These are phyloP conservation scores for Paragorgia papillata DNA, from an alignment of 92 coral and sea anemone species.

Conservation along the genomic window DNA sequence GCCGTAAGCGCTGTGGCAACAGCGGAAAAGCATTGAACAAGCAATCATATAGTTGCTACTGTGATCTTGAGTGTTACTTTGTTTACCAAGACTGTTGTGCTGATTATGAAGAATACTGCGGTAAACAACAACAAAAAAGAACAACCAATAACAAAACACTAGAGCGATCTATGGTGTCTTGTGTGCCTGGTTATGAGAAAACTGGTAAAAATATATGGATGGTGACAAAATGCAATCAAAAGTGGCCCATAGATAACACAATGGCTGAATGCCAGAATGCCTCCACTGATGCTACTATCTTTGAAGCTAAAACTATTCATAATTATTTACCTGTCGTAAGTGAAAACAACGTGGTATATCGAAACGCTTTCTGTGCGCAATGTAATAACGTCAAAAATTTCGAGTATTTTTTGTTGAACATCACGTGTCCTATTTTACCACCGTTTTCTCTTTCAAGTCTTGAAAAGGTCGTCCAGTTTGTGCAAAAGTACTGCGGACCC, in stretches of 20 bases:
- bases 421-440: conserved; percentile 11
- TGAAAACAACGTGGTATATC: conserved; percentile 13
- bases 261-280: not conserved
- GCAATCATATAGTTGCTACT: conserved; percentile 11
- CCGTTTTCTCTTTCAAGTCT: conserved; percentile 9
- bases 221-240: conserved; percentile 4
- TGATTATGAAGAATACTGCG: conserved; percentile 11
- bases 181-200: conserved; percentile 8
- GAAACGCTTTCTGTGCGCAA: conserved; percentile 17
- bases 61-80: conserved; percentile 15
- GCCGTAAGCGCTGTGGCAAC: conserved; percentile 9
- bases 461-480: not conserved
- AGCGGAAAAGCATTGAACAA: not conserved
- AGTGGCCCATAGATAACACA: not conserved
- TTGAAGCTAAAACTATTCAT: not conserved
- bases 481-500: conserved; percentile 7
- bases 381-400: conserved; percentile 11
- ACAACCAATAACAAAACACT: not conserved
- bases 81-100: conserved; percentile 18
- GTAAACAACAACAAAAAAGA: not conserved
- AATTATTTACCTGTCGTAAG: conserved; percentile 1
- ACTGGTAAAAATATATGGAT: conserved; percentile 16
- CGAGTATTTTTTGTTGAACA: conserved; percentile 3
- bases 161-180: conserved; percentile 6
- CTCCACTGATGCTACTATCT: not conserved